These are phyloP conservation scores for Hipposideros larvatus DNA, from an alignment of 2,797 vertebrate species.

Conservation along the genomic window DNA sequence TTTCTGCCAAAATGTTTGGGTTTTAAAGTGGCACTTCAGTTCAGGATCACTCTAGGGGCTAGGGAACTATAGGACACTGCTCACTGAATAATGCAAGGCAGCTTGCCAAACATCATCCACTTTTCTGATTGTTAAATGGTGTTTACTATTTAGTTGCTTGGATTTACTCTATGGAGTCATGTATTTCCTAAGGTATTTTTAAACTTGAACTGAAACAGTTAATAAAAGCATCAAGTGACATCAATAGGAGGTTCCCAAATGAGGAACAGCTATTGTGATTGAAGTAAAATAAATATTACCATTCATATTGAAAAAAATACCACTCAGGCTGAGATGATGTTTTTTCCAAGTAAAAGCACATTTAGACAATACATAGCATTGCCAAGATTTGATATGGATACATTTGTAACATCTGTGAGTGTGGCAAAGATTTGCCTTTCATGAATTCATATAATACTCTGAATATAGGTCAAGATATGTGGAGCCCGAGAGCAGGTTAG, in stretches of 20 bases:
- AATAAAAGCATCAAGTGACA: not conserved
- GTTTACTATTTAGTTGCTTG: not conserved
- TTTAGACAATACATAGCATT: not conserved
- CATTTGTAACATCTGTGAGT: not conserved
- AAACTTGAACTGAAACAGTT: not conserved
- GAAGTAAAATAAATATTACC: not conserved
- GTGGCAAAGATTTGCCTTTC: not conserved
- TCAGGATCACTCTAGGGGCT: not conserved
- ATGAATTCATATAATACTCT: not conserved
- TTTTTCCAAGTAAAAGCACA: not conserved
- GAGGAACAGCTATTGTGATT: not conserved
- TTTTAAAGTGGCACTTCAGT: not conserved
- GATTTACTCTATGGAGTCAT: not conserved
- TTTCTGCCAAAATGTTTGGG: not conserved
- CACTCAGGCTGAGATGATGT: not conserved
- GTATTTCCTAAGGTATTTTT: conserved; percentile 23
- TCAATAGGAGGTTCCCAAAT: not conserved
- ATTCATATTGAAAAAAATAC: not conserved
- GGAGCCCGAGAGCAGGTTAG: not conserved
- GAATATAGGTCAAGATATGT: not conserved
- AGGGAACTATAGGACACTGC: not conserved
- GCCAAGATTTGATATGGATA: not conserved
- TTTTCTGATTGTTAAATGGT: not conserved
- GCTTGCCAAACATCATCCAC: not conserved
- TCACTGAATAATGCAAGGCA: not conserved